A percentile compares a stretch with the other conserved stretches of the same genome.
Conservation (phyloP, 2,797 vertebrate genomes). For the Microctenopoma lineatum region DNA sequence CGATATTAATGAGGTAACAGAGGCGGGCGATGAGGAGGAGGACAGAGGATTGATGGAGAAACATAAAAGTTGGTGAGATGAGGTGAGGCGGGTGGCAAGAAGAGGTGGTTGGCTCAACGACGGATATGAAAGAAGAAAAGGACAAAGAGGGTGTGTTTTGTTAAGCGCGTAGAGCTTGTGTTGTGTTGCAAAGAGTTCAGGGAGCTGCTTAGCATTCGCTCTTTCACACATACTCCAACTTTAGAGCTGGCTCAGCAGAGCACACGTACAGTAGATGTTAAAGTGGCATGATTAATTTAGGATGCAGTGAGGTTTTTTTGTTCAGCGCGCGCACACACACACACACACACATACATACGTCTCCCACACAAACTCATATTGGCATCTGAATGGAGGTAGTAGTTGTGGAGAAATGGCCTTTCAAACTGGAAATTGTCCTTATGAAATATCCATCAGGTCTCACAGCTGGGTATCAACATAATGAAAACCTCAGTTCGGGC, state of each 20-base stretch:
- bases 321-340: conserved; percentile 11
- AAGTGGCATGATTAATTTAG: conserved; percentile 76
- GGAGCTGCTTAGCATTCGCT: conserved; percentile 62
- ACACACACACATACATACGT: conserved; percentile 15
- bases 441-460: conserved; percentile 32
- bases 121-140: conserved; percentile 21
- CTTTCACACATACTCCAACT: conserved; percentile 55
- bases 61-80: conserved; percentile 37
- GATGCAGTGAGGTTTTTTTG: conserved; percentile 62
- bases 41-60: conserved; percentile 52
- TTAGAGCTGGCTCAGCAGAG: conserved; percentile 77
- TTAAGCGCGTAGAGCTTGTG: conserved; percentile 32
- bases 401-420: conserved; percentile 48
- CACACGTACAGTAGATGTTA: conserved; percentile 62
- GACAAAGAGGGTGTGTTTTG: conserved; percentile 41
- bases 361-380: conserved; percentile 1
- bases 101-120: conserved; percentile 3
- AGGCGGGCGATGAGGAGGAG: conserved; percentile 24
- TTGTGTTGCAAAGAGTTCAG: conserved; percentile 30
- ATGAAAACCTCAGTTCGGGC: conserved; percentile 30
- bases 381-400: conserved; percentile 42
- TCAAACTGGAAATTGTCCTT: conserved; percentile 29
- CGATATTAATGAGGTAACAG: conserved; percentile 40
- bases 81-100: conserved; percentile 27
- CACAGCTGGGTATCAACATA: conserved; percentile 24